Base-by-base conservation (phyloP, 23 tunicate species). In the Diplosoma virens region DNA sequence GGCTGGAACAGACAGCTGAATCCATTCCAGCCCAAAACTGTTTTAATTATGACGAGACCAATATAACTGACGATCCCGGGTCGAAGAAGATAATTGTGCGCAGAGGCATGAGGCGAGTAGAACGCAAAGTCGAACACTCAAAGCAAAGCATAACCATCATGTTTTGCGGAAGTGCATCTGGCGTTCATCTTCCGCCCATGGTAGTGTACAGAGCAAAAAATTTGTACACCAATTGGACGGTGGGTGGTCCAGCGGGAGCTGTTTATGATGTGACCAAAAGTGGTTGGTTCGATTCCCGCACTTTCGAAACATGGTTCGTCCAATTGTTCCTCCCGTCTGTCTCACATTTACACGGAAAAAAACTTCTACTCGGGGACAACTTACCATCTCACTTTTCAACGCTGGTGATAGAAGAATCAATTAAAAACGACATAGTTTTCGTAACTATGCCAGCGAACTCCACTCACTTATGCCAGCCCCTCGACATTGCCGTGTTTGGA, bases 401-500 rank as follows among this genome's bases (percentile, higher is more conserved):
- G 3, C 4, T 27, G 31, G 79, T 73, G 4, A 52, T 73, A 50
- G 32, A 52, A n/a, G 31, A 50, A 37, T 50, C 64, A 52, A 4
- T n/a, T 5, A 30, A 73, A 73, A 73, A 73, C 25, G 25, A 73
- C 25, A 52, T 73, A 2, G 27, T 6, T 16, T 73, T 73, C 31
- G 64, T 73, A 4, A 73, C 64, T 41, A 28, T 73, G 67, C 64
- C 37, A 14, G 11, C 79, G 22, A 73, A 73, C 52, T 4, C 79
- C 5, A 73, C 79, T 14, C 79, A 73, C 25, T 31, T 73, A 23
- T 54, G 36, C 47, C 79, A 73, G 25, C 79, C 79, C 24, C 37
- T 73, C 5, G 79, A 73, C 27, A 66, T 73, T 50, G 79, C 79
- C 21, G 79, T 73, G 22, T 73, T 73, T 26, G 32, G 79, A 25